phyloP scores from a whole-genome alignment of 2,797 vertebrate genomes.

The Sebastes cheni region DNA sequence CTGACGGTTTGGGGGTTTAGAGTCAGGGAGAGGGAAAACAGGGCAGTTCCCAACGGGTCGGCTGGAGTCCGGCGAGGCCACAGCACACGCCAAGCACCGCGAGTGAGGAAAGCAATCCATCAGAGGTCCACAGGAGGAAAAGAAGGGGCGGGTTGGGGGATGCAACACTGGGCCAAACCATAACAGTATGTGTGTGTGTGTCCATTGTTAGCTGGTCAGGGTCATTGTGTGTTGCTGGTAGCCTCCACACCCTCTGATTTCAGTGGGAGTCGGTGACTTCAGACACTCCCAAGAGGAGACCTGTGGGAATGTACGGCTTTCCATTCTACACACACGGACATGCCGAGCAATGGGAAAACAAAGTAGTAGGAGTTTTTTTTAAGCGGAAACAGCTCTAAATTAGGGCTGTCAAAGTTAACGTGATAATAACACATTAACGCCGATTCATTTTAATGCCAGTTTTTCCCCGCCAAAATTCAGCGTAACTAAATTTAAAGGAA shows the following conservation, averaged over 20 bases:
- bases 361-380: background rate
- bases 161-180: constrained; percentile 48
- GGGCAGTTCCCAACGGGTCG: constrained; percentile 64
- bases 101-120: constrained; percentile 79
- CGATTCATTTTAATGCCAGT: too few species aligned
- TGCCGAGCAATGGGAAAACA: constrained; percentile 28
- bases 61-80: constrained; percentile 57
- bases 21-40: constrained; percentile 56
- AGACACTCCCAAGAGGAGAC: constrained; percentile 58
- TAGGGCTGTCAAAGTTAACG: too few species aligned
- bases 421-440: too few species aligned
- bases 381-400: background rate
- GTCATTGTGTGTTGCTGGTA: constrained; percentile 63
- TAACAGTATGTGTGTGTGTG: constrained; percentile 67
- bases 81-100: constrained; percentile 64
- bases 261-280: constrained; percentile 63
- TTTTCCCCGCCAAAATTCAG: too few species aligned
- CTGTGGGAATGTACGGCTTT: constrained; percentile 63
- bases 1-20: constrained; percentile 56
- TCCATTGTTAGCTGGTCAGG: constrained; percentile 71
- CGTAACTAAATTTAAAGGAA: too few species aligned
- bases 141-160: background rate
- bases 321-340: constrained; percentile 42
- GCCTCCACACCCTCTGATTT: constrained; percentile 63
- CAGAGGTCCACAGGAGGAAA: constrained; percentile 55